Evolutionary conservation across 2,113 vertebrate species (phyloP).

Genomic region (Talpa occidentalis): DNA sequence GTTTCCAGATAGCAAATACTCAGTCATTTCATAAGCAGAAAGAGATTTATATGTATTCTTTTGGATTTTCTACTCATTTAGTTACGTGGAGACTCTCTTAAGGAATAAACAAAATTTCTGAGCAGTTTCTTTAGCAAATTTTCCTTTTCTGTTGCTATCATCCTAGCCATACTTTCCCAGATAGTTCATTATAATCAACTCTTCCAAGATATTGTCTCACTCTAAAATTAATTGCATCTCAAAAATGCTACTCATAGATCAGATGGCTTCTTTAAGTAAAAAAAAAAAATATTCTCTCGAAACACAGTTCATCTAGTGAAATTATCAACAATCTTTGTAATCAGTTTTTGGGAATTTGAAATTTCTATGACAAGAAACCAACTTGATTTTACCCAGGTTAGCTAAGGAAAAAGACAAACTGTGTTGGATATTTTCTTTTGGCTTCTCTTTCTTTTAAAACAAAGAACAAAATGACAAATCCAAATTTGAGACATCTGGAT

Average conservation of each 20-base stretch:
- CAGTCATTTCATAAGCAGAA: slow-evolving; percentile 37
- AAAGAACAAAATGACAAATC: slow-evolving; percentile 73
- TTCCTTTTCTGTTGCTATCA: slow-evolving; percentile 40
- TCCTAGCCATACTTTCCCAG: slow-evolving; percentile 21
- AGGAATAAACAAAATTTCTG: slow-evolving; percentile 43
- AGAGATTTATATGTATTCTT: not conserved
- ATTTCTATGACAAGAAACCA: slow-evolving; percentile 24
- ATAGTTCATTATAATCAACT: slow-evolving; percentile 36
- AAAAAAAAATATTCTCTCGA: not conserved
- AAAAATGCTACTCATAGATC: not conserved
- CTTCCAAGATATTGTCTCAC: slow-evolving; percentile 40
- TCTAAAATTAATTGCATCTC: slow-evolving; percentile 19
- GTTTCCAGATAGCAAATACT: slow-evolving; percentile 38
- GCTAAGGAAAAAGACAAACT: slow-evolving; percentile 54
- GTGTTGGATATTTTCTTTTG: slow-evolving; percentile 33
- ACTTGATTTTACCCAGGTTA: slow-evolving; percentile 61
- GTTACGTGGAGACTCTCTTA: not conserved
- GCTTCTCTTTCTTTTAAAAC: slow-evolving; percentile 69
- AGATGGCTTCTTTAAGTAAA: slow-evolving; percentile 39
- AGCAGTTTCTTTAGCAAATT: slow-evolving; percentile 14
- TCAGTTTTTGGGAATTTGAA: slow-evolving; percentile 23
- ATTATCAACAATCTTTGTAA: slow-evolving; percentile 36
- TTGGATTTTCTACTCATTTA: slow-evolving; percentile 1
- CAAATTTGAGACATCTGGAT: slow-evolving; percentile 73
- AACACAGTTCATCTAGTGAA: not conserved